A percentile compares a stretch with the other conserved stretches of the same genome.
Evolutionary conservation across 2,888 invertebrate genomes (phyloP).

Genomic region (Apantesis nais): DNA sequence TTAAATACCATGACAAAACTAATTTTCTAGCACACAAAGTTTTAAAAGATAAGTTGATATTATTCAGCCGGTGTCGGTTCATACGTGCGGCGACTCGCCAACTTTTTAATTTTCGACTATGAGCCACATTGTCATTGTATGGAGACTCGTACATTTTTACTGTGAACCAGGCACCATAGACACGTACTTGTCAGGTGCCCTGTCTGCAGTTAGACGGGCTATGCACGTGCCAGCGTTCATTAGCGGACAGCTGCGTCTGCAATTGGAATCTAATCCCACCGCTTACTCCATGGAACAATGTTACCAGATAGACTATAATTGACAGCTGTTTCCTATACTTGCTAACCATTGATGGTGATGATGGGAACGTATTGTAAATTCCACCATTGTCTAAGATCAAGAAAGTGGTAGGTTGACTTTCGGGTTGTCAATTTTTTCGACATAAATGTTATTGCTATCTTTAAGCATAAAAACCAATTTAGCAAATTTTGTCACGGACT

Average conservation of each 20-base stretch:
- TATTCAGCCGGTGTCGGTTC: conserved; percentile 19
- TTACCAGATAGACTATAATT: conserved; percentile 60
- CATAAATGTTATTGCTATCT: background rate
- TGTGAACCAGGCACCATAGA: conserved; percentile 33
- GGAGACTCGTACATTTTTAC: conserved; percentile 32
- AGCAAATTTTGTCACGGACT: background rate
- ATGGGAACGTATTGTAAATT: conserved; percentile 21
- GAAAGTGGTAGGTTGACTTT: conserved; percentile 5
- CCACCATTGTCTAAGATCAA: conserved; percentile 6
- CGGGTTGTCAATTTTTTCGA: background rate
- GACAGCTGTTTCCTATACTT: conserved; percentile 63
- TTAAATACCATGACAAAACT: conserved; percentile 22
- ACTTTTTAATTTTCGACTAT: conserved; percentile 46
- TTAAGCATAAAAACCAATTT: background rate
- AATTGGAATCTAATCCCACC: conserved; percentile 75
- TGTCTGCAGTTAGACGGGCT: conserved; percentile 48
- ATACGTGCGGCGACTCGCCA: conserved; percentile 42
- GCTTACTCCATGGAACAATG: conserved; percentile 58
- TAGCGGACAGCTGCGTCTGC: conserved; percentile 71
- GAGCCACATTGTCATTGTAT: conserved; percentile 31
- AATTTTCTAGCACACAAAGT: conserved; percentile 24
- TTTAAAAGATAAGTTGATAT: conserved; percentile 32
- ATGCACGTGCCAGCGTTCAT: conserved; percentile 69
- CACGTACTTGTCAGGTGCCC: conserved; percentile 59
- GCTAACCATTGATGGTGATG: conserved; percentile 38